Evolutionary conservation across 1,140 invertebrate species (phyloP).

Genomic region (Achatina immaculata): DNA sequence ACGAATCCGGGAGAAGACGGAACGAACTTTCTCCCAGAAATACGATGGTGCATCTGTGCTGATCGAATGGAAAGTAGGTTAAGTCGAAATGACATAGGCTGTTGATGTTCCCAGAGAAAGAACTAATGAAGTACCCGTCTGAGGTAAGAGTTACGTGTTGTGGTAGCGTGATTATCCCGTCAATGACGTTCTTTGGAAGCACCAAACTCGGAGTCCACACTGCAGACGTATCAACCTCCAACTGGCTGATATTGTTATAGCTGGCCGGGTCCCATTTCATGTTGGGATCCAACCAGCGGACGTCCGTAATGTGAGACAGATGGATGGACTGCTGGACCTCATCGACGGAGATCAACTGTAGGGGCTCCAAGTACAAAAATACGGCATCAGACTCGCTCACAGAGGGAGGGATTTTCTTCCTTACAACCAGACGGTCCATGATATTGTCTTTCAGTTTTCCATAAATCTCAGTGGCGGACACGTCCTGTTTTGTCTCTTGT

Average conservation of each 20-base stretch:
- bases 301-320: neutral
- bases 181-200: conserved; percentile 69
- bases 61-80: conserved; percentile 39
- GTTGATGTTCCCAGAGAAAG: conserved; percentile 25
- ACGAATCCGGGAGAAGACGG: neutral
- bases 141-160: neutral
- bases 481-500: too few relatives aligned
- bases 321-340: neutral
- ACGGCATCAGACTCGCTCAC: neutral
- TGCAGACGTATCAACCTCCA: conserved; percentile 70
- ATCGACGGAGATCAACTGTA: conserved; percentile 21
- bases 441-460: neutral
- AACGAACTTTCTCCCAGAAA: neutral
- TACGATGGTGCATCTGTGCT: neutral
- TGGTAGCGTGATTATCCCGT: conserved; percentile 3
- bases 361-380: neutral
- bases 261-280: conserved; percentile 72
- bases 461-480: neutral
- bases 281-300: conserved; percentile 72
- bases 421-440: neutral
- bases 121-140: conserved; percentile 50
- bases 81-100: conserved; percentile 42
- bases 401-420: neutral
- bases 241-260: conserved; percentile 68
- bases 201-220: conserved; percentile 74